These are phyloP conservation scores for Manis pentadactyla DNA, from an alignment of 2,797 vertebrate species.

Conservation along the genomic window DNA sequence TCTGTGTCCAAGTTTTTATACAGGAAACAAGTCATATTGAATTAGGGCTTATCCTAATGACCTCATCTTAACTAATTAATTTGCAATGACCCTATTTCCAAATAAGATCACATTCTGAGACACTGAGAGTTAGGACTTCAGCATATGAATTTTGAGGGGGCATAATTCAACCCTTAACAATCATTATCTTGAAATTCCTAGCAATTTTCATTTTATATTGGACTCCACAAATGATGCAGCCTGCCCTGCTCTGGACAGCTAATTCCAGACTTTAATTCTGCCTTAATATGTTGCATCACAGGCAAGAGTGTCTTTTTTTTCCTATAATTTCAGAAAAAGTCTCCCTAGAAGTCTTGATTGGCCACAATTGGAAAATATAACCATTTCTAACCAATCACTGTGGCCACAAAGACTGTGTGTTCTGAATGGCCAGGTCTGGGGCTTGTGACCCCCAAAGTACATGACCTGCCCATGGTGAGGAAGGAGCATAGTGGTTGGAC, in stretches of 20 bases:
- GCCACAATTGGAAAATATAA: background rate
- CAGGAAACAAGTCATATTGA: background rate
- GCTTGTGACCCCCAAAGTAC: background rate
- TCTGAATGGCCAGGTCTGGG: background rate
- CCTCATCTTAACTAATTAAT: background rate
- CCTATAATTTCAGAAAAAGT: background rate
- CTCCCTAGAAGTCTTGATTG: background rate
- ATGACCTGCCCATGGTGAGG: background rate
- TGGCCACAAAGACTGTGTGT: background rate
- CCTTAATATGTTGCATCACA: background rate
- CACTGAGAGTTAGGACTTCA: background rate
- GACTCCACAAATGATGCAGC: background rate
- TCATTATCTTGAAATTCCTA: background rate
- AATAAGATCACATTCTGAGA: background rate
- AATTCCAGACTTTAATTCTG: background rate
- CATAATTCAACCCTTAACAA: background rate
- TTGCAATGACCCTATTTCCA: background rate
- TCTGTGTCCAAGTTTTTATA: conserved; percentile 1
- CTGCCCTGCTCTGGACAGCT: background rate
- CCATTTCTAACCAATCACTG: background rate
- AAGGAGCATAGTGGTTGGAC: no score
- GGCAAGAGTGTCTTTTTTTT: background rate
- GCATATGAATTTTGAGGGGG: background rate
- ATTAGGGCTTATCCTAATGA: background rate
- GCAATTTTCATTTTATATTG: background rate